These are phyloP conservation scores for Echinops telfairi DNA, from an alignment of 2,113 vertebrate species.

Conservation along the genomic window DNA sequence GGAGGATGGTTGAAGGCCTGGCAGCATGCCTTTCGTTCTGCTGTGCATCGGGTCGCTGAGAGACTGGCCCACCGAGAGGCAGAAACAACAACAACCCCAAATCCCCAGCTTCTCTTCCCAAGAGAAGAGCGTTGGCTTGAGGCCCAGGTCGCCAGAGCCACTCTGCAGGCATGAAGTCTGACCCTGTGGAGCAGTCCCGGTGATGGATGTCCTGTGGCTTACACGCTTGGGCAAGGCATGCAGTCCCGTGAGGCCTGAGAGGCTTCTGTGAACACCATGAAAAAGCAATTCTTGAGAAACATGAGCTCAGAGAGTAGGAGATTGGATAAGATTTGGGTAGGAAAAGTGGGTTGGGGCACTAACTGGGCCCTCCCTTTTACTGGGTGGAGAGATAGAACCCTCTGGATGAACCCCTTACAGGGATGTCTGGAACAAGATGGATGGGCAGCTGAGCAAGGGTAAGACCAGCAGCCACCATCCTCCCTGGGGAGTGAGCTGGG, in stretches of 20 bases:
- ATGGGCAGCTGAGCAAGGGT: neutral
- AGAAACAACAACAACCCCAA: neutral
- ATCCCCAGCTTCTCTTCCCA: constrained; percentile 23
- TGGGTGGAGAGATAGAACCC: neutral
- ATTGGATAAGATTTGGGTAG: neutral
- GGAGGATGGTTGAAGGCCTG: neutral
- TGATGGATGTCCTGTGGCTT: neutral
- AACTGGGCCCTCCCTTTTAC: neutral
- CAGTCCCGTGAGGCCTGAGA: neutral
- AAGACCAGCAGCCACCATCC: neutral
- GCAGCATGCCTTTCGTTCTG: neutral
- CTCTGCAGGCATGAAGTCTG: constrained; percentile 1
- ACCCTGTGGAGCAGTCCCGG: neutral
- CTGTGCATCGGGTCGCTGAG: neutral
- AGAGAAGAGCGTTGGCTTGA: neutral
- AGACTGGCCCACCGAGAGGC: neutral
- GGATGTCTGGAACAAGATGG: neutral
- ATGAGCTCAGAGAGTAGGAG: neutral
- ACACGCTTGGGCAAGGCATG: neutral
- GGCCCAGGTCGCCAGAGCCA: constrained; percentile 19
- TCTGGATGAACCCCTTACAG: neutral
- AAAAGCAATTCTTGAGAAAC: neutral
- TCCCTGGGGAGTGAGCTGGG: neutral
- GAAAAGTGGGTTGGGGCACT: neutral
- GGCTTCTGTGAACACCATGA: neutral